Base-by-base conservation (phyloP, 2,797 vertebrate species). In the Arctocebus calabarensis region DNA sequence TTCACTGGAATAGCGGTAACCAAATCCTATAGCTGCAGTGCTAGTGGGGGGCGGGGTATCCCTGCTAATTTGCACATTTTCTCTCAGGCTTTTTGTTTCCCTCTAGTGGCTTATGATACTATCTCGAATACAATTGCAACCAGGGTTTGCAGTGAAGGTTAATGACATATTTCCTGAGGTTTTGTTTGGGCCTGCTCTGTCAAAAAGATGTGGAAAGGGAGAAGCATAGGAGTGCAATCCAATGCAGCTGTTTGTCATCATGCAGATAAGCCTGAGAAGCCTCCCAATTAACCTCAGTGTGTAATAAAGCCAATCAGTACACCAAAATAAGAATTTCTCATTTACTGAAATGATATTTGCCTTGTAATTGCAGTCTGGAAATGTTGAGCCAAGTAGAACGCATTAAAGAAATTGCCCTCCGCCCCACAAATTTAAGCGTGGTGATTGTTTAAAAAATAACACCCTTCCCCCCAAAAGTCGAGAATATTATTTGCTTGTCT, bases 271-370 rank as follows among this genome's bases (percentile, higher is more conserved):
- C 34, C 88, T 34, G 40, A 85, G 32, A 90, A 97, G 96, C 48
- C 74, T 85, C 95, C 61, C 78, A 91, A 91, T 97, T 97, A 98
- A 97, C 83, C 79, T 94, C 59, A 86, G 43, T 29, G 84, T 85
- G 68, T 82, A 88, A 90, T 94, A 88, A 17, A 71, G 88, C 88
- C 95, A 90, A 59, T 90, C 59, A 95, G 91, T 61, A 95, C 96
- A 94, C 48, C 89, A 97, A 77, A 97, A 94, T 91, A 2, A 16
- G 91, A 88, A 93, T 92, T 97, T 96, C 96, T 95, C 90, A 96
- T 93, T 97, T 96, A 94, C 71, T 94, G 91, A 96, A 98, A 97
- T 82, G 84, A 84, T 93, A 97, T 97, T 98, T 97, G 78, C 43
- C 90, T 91, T 94, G 22, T 95, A 97, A 97, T 88, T 90, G 85